Base-by-base conservation (phyloP, 2,113 vertebrate genomes). In the Cisticola juncidis region DNA sequence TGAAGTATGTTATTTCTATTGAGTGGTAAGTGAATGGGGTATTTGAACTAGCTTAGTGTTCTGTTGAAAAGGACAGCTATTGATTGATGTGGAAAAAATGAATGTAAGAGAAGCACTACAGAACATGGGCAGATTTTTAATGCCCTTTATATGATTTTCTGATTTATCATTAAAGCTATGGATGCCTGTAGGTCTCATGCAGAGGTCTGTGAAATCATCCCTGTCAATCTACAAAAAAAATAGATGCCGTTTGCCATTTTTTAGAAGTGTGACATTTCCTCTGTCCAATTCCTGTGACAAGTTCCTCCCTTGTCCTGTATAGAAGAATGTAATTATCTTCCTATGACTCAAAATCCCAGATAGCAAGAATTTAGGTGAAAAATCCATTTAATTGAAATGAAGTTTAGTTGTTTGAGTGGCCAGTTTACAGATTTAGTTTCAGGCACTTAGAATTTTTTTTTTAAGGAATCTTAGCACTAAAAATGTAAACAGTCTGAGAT, bases 1-100 rank as follows among this genome's bases (percentile, higher is more conserved):
- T 64, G 29, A 33, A 86, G 74, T 90, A 22, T 77, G 44, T 81
- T 90, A 76, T 92, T 90, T 81, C 62, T 91, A 42, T 90, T 60
- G 85, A 93, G 48, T 78, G 81, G 48, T 35, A 61, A 84, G 62
- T 94, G 88, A 90, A 56, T 77, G 77, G 58, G 44, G 25, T 88
- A 44, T 94, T 94, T 81, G 91, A 90, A 62, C 45, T 74, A 60
- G 81, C 9, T 91, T 70, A 57, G 33, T 79, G 61, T 70, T 85
- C 69, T 76, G 86, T 83, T 96, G 48, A 31, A 88, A 91, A 92
- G 89, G 36, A 84, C 51, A 88, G 51, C 28, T 71, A 80, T 66
- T 78, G 47, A 70, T 78, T 79, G 71, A 76, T 84, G 36, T 36
- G 56, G 76, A 95, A 96, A 72, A 77, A 91, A 95, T 96, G 85